A percentile compares a stretch with the other conserved stretches of the same genome.
Evolutionary conservation across 2,797 vertebrate genomes (phyloP).

Genomic region (Eulemur coronatus): DNA sequence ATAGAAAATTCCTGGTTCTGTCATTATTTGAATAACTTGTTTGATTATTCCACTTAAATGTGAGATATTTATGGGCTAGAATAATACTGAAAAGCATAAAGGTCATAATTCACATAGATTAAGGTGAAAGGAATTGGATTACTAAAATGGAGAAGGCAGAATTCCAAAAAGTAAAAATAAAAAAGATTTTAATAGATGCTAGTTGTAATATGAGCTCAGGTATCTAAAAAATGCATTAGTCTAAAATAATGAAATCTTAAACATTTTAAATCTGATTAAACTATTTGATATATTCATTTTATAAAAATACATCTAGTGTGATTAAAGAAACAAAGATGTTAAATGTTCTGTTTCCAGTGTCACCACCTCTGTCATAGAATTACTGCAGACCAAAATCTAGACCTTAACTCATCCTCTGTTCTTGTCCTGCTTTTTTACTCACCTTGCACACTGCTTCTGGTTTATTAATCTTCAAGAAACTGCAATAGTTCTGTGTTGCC

Average conservation of each 20-base stretch:
- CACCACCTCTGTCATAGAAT: fast-evolving
- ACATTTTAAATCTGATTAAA: not conserved
- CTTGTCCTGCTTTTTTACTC: not conserved
- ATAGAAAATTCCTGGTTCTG: not conserved
- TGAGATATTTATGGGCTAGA: not conserved
- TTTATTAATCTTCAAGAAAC: not conserved
- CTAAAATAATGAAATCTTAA: not conserved
- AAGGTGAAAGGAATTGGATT: not conserved
- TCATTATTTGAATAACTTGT: not conserved
- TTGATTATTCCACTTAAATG: not conserved
- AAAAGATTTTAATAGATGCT: not conserved
- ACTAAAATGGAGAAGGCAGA: not conserved
- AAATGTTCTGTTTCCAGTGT: too few relatives aligned
- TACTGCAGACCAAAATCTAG: not conserved
- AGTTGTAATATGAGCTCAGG: not conserved
- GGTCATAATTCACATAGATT: not conserved
- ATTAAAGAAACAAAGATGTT: not conserved
- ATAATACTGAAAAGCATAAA: not conserved
- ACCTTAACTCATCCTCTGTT: not conserved
- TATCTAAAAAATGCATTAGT: not conserved
- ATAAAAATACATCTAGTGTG: not conserved
- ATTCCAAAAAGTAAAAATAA: not conserved
- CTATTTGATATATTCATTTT: not conserved
- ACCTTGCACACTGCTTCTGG: not conserved
- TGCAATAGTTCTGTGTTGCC: not conserved